Evolutionary conservation across 1,140 invertebrate species (phyloP), one percentile per base, ranked within the genome.

Genomic region (Octopus bimaculoides): DNA sequence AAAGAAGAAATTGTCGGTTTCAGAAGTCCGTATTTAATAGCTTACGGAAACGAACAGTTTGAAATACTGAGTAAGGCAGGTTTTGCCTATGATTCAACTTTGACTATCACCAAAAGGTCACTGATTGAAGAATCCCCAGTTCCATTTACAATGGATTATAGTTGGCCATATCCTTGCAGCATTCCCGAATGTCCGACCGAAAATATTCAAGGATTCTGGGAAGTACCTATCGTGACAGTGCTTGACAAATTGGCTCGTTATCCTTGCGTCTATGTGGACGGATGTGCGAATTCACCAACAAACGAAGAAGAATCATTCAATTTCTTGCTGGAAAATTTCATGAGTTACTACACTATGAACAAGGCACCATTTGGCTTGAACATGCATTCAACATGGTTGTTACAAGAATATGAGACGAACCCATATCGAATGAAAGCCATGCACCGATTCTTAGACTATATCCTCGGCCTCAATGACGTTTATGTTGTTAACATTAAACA

Each of bases 131-230:
- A 79, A 10, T 71, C 82, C 41, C 79, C 82, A 7, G 78, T 81
- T 73, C 86, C 86, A 9, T 88, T 86, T 76, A 88, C 87, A 1
- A 79, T 88, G 20, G 85, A 87, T 73, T 85, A 83, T 71, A 82
- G 82, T 5, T 85, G 83, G 82, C 82, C 81, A 5, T 82, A 83
- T 52, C 82, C 84, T 54, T 88, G 87, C 77, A 83, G 85, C 77
- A 85, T 86, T 52, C 84, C 84, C 10, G 80, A 82, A 7, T 88
- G 87, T 80, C 87, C 87, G 4, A 77, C 41, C 12, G 52, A 55
- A 26, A 7, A 61, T 10, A 85, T 85, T 73, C 84, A 82, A 66
- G 84, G 84, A 12, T 82, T 87, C 55, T 88, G 87, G 87, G 85
- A 86, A 83, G 83, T 88, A 5, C 86, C 84, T 5, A 83, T 86